Percentiles rank a stretch among this genome's conserved stretches.
Evolutionary conservation across 1,140 invertebrate genomes (phyloP).

Genomic region (Rhyacophila brunnea): DNA sequence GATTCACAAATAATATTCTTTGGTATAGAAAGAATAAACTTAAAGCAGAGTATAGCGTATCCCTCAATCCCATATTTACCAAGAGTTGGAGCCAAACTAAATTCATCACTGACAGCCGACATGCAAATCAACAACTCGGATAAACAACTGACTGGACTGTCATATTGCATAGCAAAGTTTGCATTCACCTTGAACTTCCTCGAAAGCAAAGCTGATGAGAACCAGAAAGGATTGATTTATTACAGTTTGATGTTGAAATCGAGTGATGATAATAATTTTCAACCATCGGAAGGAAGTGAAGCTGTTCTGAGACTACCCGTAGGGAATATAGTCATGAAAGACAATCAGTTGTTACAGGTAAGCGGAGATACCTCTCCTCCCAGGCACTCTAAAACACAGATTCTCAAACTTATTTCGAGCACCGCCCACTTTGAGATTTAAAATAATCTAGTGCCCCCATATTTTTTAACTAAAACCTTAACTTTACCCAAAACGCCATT

Average conservation of each 20-base stretch:
- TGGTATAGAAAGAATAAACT: conserved; percentile 21
- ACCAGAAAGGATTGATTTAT: conserved; percentile 20
- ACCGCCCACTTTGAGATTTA: no score
- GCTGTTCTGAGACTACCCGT: conserved; percentile 22
- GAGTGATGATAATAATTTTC: conserved; percentile 7
- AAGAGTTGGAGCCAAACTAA: conserved; percentile 5
- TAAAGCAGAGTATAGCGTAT: conserved; percentile 9
- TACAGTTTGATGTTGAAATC: neutral
- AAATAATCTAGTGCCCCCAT: no score
- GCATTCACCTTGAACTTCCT: conserved; percentile 19
- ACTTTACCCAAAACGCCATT: no score
- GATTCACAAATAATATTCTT: conserved; percentile 22
- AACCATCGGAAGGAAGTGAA: conserved; percentile 5
- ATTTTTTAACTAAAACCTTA: no score
- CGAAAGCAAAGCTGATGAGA: neutral
- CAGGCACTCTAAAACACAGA: no score
- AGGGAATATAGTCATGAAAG: neutral
- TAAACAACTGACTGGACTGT: conserved; percentile 1
- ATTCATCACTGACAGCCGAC: conserved; percentile 7
- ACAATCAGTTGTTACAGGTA: conserved; percentile 1
- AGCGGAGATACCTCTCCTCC: no score
- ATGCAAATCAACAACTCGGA: conserved; percentile 14
- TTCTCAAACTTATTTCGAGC: no score
- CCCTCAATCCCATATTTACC: conserved; percentile 23
- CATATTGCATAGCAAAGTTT: conserved; percentile 19